Percentiles rank a stretch among this genome's conserved stretches.
phyloP scores from a whole-genome alignment of 2,797 vertebrate species.

The Melanotaenia maccullochi region DNA sequence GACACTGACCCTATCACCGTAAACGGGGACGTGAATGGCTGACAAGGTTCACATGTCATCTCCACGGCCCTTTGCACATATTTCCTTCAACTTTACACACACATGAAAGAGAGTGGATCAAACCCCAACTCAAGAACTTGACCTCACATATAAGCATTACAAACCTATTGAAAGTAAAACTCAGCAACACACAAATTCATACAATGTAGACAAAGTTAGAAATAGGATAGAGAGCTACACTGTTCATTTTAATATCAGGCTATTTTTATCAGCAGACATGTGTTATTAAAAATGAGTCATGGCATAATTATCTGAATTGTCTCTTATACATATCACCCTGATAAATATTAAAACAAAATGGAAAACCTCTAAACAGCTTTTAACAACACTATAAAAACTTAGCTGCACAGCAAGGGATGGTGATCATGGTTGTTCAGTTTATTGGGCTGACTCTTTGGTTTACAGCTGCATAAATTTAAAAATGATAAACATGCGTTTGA shows the following conservation, averaged over 20 bases:
- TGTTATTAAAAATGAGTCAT: constrained; percentile 6
- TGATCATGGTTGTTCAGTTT: constrained; percentile 1
- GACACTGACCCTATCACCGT: constrained; percentile 68
- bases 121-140: constrained; percentile 30
- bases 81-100: constrained; percentile 39
- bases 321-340: constrained; percentile 14
- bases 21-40: constrained; percentile 74
- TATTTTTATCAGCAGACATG: neutral
- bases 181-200: constrained; percentile 9
- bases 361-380: constrained; percentile 39
- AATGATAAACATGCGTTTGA: neutral
- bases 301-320: constrained; percentile 6
- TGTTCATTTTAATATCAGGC: constrained; percentile 1
- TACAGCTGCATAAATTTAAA: neutral
- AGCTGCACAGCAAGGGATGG: neutral
- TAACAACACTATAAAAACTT: constrained; percentile 14
- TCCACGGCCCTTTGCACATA: constrained; percentile 66
- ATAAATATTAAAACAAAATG: constrained; percentile 59
- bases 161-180: constrained; percentile 39
- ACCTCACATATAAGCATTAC: constrained; percentile 36
- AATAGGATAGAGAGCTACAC: neutral
- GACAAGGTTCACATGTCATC: constrained; percentile 77
- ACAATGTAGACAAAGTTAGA: neutral
- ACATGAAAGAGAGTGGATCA: constrained; percentile 1
- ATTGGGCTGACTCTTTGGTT: constrained; percentile 6